Evolutionary conservation across 2,888 invertebrate genomes (phyloP).

Genomic region (Itoplectis maculator): DNA sequence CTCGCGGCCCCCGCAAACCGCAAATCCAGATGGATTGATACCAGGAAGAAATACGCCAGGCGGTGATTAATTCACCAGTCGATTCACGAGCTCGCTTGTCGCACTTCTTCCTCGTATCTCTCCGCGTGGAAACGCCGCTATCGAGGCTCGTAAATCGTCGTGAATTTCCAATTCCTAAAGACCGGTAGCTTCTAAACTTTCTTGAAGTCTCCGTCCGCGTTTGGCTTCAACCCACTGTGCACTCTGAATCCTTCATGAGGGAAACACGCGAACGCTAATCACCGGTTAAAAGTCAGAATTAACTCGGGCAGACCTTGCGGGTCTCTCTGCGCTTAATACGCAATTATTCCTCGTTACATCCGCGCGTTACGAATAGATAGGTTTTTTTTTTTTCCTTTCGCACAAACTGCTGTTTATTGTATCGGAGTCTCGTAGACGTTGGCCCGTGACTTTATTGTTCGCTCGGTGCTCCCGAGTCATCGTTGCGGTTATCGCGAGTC

Average conservation of each 20-base stretch:
- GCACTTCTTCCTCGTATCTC: not conserved
- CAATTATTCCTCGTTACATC: too few species aligned
- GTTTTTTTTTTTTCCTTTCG: too few species aligned
- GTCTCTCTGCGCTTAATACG: too few species aligned
- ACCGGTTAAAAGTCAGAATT: too few species aligned
- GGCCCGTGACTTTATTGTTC: not conserved
- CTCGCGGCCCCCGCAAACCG: not conserved
- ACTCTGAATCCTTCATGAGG: too few species aligned
- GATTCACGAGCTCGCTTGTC: not conserved
- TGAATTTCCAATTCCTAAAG: conserved; percentile 28
- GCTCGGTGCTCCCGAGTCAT: conserved; percentile 38
- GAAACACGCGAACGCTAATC: too few species aligned
- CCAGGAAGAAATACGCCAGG: conserved; percentile 29
- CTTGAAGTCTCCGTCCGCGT: not conserved
- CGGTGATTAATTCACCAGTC: conserved; percentile 35
- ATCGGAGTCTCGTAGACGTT: not conserved
- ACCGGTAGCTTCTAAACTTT: conserved; percentile 36
- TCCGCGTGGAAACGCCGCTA: not conserved
- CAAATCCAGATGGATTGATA: conserved; percentile 15
- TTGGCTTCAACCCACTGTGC: too few species aligned
- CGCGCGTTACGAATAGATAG: too few species aligned
- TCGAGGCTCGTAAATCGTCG: conserved; percentile 7
- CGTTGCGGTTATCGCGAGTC: conserved; percentile 30
- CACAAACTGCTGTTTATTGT: too few species aligned
- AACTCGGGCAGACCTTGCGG: too few species aligned